Evolutionary conservation across 2,797 vertebrate species (phyloP).

Genomic region (Amblyopsis hoosieri): DNA sequence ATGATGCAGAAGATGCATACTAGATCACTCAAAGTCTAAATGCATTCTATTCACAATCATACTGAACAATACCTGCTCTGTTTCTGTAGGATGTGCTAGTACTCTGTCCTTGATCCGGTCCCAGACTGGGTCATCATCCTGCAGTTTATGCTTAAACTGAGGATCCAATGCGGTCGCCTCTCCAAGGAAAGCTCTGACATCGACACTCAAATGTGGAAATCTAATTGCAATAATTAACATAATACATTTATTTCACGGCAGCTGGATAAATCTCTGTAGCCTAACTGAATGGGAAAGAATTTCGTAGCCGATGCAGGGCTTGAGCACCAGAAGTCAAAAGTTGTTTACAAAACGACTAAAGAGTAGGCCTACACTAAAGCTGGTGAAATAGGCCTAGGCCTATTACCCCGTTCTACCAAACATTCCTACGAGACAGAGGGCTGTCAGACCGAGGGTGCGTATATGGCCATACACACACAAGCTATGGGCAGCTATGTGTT

Average conservation of each 20-base stretch:
- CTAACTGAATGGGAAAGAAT: no score
- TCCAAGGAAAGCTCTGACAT: neutral
- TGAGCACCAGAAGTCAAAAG: no score
- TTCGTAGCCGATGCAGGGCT: no score
- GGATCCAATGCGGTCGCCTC: neutral
- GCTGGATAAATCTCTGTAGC: no score
- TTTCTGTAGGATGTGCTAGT: constrained; percentile 1
- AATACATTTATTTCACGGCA: neutral
- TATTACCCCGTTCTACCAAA: no score
- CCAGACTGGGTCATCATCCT: neutral
- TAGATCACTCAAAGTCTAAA: neutral
- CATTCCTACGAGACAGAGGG: no score
- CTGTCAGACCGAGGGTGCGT: no score
- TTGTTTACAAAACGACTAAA: no score
- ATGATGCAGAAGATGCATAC: neutral
- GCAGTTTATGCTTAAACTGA: neutral
- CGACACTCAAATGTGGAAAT: neutral
- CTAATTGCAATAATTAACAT: neutral
- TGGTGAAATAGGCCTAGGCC: no score
- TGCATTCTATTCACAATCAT: neutral
- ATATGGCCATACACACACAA: no score
- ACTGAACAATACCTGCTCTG: neutral
- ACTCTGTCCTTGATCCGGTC: constrained; percentile 6
- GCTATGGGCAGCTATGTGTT: no score
- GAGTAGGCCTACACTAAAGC: no score